phyloP scores from a whole-genome alignment of 1,140 invertebrate genomes.

The Vanessa tameamea region DNA sequence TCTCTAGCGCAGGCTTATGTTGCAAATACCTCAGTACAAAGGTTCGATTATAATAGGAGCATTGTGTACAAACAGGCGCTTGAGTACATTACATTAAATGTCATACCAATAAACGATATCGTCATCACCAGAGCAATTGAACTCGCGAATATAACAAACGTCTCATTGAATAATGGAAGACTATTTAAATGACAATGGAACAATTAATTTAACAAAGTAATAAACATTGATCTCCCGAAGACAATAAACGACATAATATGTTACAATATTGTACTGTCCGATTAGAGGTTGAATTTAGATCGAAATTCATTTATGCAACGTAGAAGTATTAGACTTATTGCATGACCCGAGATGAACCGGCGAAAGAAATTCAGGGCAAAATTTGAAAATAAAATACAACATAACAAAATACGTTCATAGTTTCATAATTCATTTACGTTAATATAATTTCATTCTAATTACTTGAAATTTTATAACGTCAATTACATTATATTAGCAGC shows the following conservation, averaged over 20 bases:
- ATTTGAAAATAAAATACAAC: background rate
- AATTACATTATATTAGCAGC: no score
- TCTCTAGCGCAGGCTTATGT: slow-evolving; percentile 14
- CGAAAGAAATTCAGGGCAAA: no score
- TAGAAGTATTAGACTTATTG: no score
- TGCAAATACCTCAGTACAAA: slow-evolving; percentile 21
- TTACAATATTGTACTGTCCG: background rate
- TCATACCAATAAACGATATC: slow-evolving; percentile 44
- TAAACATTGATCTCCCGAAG: slow-evolving; percentile 57
- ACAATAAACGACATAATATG: background rate
- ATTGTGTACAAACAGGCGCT: slow-evolving; percentile 32
- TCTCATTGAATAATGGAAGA: slow-evolving; percentile 53
- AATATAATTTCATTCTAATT: no score
- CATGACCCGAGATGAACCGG: no score
- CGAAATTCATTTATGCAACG: background rate
- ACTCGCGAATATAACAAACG: slow-evolving; percentile 45
- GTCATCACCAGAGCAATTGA: slow-evolving; percentile 42
- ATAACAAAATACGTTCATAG: no score
- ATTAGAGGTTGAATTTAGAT: background rate
- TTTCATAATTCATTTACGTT: background rate
- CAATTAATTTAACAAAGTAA: slow-evolving; percentile 67
- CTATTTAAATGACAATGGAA: slow-evolving; percentile 63
- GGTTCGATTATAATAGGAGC: slow-evolving; percentile 25
- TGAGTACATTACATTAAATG: slow-evolving; percentile 42
- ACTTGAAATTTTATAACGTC: no score